Percentiles rank a stretch among this genome's conserved stretches.
Evolutionary conservation across 2,113 vertebrate species (phyloP).

Genomic region (Bufo bufo): DNA sequence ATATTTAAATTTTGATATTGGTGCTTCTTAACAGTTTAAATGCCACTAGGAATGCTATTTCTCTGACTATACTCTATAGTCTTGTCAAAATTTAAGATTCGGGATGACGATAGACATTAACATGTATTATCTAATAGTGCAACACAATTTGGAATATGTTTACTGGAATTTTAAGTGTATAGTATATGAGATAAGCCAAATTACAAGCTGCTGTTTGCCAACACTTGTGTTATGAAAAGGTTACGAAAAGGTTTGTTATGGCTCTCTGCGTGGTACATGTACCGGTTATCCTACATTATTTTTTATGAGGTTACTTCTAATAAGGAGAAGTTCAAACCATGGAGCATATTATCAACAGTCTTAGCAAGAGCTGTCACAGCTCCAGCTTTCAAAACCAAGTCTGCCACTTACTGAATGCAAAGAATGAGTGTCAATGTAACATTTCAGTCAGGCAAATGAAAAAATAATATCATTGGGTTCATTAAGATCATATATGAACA

Average conservation of each 20-base stretch:
- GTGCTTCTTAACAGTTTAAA: too few species aligned
- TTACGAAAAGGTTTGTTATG: background rate
- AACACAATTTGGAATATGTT: background rate
- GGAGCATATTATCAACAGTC: background rate
- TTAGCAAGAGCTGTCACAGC: background rate
- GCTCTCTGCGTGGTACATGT: background rate
- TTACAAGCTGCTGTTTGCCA: background rate
- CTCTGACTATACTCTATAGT: too few species aligned
- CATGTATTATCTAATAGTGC: too few species aligned
- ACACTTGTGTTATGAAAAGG: background rate
- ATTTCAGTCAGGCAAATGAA: background rate
- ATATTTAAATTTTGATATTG: too few species aligned
- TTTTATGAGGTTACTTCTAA: background rate
- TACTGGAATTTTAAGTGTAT: background rate
- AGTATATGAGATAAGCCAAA: background rate
- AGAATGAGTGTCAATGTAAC: background rate
- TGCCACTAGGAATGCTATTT: too few species aligned
- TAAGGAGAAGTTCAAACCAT: background rate
- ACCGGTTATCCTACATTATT: slow-evolving; percentile 7
- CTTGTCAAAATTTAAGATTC: too few species aligned
- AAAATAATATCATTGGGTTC: too few species aligned
- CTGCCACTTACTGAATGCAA: background rate
- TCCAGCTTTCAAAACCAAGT: background rate
- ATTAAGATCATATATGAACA: too few species aligned
- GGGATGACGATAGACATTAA: background rate